These are phyloP conservation scores for Drymonia ruficornis DNA, from an alignment of 2,888 invertebrate genomes.

Conservation along the genomic window DNA sequence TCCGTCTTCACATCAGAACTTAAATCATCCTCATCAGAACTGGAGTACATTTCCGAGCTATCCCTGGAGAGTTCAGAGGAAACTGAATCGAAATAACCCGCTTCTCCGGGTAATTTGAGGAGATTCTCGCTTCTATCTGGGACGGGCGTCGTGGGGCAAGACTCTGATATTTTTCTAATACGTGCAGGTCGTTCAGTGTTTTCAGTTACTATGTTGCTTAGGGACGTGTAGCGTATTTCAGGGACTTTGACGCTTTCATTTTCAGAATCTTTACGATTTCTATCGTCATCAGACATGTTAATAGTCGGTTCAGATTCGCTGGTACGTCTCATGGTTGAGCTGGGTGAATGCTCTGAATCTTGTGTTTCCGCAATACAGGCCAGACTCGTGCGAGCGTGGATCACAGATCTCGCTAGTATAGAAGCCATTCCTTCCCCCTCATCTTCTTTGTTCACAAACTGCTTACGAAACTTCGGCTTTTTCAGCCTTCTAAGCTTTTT, in stretches of 20 bases:
- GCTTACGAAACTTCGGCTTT: conserved; percentile 66
- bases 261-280: conserved; percentile 30
- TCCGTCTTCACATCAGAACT: conserved; percentile 79
- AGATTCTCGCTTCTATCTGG: conserved; percentile 65
- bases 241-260: conserved; percentile 45
- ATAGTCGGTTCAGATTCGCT: conserved; percentile 74
- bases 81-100: conserved; percentile 69
- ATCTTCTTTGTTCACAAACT: conserved; percentile 64
- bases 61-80: conserved; percentile 75
- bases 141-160: conserved; percentile 74
- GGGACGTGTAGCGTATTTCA: conserved; percentile 67
- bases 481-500: conserved; percentile 74
- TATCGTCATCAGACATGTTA: conserved; percentile 58
- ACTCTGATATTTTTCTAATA: conserved; percentile 72
- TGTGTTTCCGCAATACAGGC: conserved; percentile 84
- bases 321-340: conserved; percentile 65
- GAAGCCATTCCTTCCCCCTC: conserved; percentile 87
- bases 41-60: conserved; percentile 74
- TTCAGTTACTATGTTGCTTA: conserved; percentile 65
- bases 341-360: conserved; percentile 75
- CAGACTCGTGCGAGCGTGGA: conserved; percentile 84
- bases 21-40: conserved; percentile 76
- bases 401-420: conserved; percentile 87
- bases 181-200: conserved; percentile 40
- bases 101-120: conserved; percentile 67